A percentile compares a stretch with the other conserved stretches of the same genome.
Evolutionary conservation across 2,888 invertebrate species (phyloP).

Genomic region (Drosophila infuscata): DNA sequence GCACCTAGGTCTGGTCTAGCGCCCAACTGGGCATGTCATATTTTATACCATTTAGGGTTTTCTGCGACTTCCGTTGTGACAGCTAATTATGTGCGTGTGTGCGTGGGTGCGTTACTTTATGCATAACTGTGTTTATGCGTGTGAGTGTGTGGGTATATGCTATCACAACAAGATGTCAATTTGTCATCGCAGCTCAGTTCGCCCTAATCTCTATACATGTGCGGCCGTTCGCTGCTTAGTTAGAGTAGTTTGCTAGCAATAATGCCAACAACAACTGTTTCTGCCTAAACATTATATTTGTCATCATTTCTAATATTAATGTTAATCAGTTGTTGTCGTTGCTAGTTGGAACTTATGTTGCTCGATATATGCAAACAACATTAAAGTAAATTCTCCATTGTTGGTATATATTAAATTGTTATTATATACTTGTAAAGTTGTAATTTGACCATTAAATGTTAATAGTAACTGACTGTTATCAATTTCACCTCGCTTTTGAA

Average conservation of each 20-base stretch:
- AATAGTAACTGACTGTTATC: conserved; percentile 30
- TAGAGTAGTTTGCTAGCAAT: conserved; percentile 62
- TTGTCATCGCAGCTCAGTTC: conserved; percentile 65
- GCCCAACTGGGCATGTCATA: conserved; percentile 46
- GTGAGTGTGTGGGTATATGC: not conserved
- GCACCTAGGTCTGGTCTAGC: conserved; percentile 1
- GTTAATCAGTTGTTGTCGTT: not conserved
- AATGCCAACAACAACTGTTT: conserved; percentile 46
- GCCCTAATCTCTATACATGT: conserved; percentile 37
- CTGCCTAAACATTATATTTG: conserved; percentile 52
- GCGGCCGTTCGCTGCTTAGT: conserved; percentile 16
- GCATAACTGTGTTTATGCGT: not conserved
- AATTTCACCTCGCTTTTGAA: conserved; percentile 29
- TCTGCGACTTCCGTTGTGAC: conserved; percentile 67
- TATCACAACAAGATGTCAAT: conserved; percentile 65
- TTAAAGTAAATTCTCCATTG: not conserved
- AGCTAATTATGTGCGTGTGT: conserved; percentile 32
- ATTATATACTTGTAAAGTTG: too few relatives aligned
- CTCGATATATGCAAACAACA: not conserved
- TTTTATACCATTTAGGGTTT: conserved; percentile 74
- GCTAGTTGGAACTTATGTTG: not conserved
- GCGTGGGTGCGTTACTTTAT: conserved; percentile 6
- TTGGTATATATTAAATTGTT: not conserved
- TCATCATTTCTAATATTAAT: conserved; percentile 34
- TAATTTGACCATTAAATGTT: conserved; percentile 14